Evolutionary conservation across 2,888 invertebrate genomes (phyloP).

Genomic region (Pediacus dermestoides): DNA sequence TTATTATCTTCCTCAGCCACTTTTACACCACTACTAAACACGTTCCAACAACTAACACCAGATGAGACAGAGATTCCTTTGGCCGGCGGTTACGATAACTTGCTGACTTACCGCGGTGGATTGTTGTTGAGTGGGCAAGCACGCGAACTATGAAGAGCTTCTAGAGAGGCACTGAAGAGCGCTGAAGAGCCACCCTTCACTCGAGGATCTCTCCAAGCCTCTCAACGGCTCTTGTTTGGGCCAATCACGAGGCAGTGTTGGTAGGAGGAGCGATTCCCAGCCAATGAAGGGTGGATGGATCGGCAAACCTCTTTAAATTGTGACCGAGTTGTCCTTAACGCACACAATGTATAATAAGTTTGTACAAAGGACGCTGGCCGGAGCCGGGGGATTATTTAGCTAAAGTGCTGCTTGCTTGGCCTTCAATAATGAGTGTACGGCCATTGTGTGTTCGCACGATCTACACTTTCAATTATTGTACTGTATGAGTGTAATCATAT

Average conservation of each 20-base stretch:
- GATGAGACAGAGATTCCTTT: no score
- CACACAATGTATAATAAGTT: conserved; percentile 15
- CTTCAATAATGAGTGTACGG: conserved; percentile 1
- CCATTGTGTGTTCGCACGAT: conserved; percentile 14
- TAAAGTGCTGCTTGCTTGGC: conserved; percentile 20
- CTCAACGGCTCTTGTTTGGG: conserved; percentile 37
- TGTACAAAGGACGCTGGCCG: conserved; percentile 22
- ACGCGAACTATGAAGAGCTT: conserved; percentile 49
- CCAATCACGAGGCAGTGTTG: conserved; percentile 38
- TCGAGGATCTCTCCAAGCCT: conserved; percentile 47
- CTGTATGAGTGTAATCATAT: no score
- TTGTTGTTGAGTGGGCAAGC: conserved; percentile 45
- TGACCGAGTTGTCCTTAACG: conserved; percentile 13
- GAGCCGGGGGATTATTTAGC: conserved; percentile 26
- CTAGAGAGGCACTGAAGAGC: conserved; percentile 50
- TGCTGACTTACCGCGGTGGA: conserved; percentile 13
- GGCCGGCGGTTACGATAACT: no score
- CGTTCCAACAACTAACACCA: conserved; percentile 8
- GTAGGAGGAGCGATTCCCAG: conserved; percentile 40
- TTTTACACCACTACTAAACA: conserved; percentile 27
- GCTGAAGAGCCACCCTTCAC: conserved; percentile 49
- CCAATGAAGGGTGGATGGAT: conserved; percentile 37
- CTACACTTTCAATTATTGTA: conserved; percentile 17
- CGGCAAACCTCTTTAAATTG: conserved; percentile 16
- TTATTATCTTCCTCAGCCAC: conserved; percentile 47